These are phyloP conservation scores for Xyrichtys novacula DNA, from an alignment of 2,797 vertebrate species.

Conservation along the genomic window DNA sequence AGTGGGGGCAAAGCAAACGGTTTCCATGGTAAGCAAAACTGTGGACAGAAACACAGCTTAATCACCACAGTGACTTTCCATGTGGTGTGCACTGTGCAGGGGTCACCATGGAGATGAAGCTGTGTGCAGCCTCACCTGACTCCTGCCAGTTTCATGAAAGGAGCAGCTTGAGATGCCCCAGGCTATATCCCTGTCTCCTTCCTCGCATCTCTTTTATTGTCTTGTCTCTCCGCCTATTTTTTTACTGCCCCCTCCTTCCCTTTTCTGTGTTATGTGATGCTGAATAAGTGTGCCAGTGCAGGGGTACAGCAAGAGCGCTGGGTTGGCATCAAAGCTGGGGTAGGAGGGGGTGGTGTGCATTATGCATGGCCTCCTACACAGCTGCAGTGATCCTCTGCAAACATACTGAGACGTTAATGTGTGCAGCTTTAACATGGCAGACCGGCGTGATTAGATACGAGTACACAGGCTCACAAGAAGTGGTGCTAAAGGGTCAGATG, in stretches of 20 bases:
- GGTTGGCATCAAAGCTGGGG: constrained; percentile 70
- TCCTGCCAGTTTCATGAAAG: constrained; percentile 29
- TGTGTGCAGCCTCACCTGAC: constrained; percentile 33
- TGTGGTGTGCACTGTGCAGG: constrained; percentile 38
- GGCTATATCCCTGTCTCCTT: constrained; percentile 20
- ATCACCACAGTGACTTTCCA: constrained; percentile 58
- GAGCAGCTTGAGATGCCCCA: background rate
- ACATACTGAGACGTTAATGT: constrained; percentile 7
- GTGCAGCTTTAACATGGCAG: constrained; percentile 15
- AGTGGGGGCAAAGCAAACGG: constrained; percentile 5
- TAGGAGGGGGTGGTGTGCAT: constrained; percentile 62
- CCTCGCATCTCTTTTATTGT: constrained; percentile 15
- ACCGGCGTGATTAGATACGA: constrained; percentile 5
- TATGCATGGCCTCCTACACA: constrained; percentile 77
- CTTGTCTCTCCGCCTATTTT: background rate
- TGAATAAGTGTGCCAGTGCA: constrained; percentile 62
- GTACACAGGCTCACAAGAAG: constrained; percentile 6
- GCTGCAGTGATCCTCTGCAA: constrained; percentile 36
- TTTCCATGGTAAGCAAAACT: constrained; percentile 33
- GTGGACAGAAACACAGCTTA: constrained; percentile 42
- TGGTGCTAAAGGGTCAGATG: constrained; percentile 3
- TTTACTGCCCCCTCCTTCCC: constrained; percentile 15
- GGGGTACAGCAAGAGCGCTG: constrained; percentile 55
- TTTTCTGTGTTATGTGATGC: constrained; percentile 43
- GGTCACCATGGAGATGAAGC: constrained; percentile 58